Evolutionary conservation across 2,797 vertebrate genomes (phyloP).

Genomic region (Betta splendens): DNA sequence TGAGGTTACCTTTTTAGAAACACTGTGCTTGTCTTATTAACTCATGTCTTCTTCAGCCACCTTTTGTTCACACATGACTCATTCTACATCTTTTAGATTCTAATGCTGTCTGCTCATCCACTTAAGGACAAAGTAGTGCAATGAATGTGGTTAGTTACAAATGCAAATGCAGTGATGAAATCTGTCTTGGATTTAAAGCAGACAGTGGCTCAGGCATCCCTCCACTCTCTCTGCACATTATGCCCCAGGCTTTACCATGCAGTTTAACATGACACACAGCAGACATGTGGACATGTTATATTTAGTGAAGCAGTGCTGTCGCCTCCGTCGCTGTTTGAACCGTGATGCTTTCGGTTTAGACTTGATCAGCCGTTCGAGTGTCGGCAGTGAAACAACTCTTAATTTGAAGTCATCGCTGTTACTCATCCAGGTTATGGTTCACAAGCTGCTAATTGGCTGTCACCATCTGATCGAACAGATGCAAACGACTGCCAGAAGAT

Average conservation of each 20-base stretch:
- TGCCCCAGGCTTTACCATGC: neutral
- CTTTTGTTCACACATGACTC: neutral
- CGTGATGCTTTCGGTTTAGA: too few species aligned
- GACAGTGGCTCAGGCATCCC: neutral
- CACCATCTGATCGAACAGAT: conserved; percentile 50
- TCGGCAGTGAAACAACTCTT: conserved; percentile 42
- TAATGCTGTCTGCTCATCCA: neutral
- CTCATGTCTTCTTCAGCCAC: too few species aligned
- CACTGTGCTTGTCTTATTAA: too few species aligned
- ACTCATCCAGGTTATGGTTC: conserved; percentile 47
- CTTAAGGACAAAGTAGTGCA: neutral
- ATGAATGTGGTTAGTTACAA: neutral
- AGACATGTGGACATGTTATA: neutral
- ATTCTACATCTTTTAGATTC: neutral
- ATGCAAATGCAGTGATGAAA: neutral
- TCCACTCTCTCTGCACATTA: conserved; percentile 11
- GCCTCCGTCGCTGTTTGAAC: conserved; percentile 26
- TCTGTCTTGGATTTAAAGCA: conserved; percentile 7
- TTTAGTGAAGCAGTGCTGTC: neutral
- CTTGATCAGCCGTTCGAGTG: conserved; percentile 27
- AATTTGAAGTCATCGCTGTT: conserved; percentile 49
- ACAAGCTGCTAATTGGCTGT: conserved; percentile 56
- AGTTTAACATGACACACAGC: neutral
- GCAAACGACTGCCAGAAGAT: conserved; percentile 44
- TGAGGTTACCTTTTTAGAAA: conserved; percentile 12